Conservation (phyloP, 1,140 invertebrate genomes). For the Drosophila sproati region DNA sequence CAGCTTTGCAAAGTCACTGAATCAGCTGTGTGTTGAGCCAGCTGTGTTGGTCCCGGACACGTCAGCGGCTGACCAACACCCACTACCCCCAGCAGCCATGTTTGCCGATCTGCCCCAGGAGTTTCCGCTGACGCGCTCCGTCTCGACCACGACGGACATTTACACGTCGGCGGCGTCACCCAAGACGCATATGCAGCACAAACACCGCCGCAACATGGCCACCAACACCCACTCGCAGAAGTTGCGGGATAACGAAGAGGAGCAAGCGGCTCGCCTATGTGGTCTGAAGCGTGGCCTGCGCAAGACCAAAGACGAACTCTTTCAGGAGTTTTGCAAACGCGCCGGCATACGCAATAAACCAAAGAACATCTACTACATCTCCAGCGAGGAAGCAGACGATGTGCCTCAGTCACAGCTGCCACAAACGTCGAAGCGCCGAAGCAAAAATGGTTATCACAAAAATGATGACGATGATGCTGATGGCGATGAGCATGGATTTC, state of each 20-base stretch:
- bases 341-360: conserved; percentile 76
- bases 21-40: conserved; percentile 78
- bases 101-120: conserved; percentile 77
- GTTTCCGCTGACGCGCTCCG: conserved; percentile 80
- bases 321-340: conserved; percentile 78
- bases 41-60: conserved; percentile 14
- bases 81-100: conserved; percentile 36
- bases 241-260: conserved; percentile 3
- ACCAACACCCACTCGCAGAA: conserved; percentile 53
- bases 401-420: not conserved
- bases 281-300: conserved; percentile 74
- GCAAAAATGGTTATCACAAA: not conserved
- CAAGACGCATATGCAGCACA: conserved; percentile 26
- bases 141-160: conserved; percentile 82
- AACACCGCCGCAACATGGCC: conserved; percentile 57
- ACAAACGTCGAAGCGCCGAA: conserved; percentile 11
- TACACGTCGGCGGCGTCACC: conserved; percentile 28
- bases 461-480: conserved; percentile 49
- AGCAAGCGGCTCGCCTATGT: conserved; percentile 58
- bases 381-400: conserved; percentile 50
- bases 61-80: not conserved
- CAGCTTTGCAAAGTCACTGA: conserved; percentile 81
- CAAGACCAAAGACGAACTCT: conserved; percentile 82
- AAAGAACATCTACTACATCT: conserved; percentile 80
- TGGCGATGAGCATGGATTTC: conserved; percentile 69